These are phyloP conservation scores for Turdus rufiventris DNA, from an alignment of 2,113 vertebrate genomes.

Conservation along the genomic window DNA sequence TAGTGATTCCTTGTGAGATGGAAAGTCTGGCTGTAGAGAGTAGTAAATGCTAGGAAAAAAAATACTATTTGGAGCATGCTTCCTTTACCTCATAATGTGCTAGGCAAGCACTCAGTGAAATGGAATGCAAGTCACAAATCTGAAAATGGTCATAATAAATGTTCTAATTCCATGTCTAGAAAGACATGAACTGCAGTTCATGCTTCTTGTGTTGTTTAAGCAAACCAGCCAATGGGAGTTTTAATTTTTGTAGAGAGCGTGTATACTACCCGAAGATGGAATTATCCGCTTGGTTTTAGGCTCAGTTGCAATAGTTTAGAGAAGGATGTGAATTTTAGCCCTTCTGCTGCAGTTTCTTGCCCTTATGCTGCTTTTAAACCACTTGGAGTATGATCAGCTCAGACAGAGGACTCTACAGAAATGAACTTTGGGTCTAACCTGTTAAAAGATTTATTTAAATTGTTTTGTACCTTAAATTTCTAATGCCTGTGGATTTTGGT, in stretches of 20 bases:
- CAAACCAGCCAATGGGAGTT: neutral
- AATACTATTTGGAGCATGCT: neutral
- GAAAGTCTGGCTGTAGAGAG: neutral
- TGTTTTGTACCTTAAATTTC: neutral
- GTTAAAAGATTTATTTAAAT: neutral
- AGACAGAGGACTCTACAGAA: neutral
- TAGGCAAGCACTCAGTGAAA: neutral
- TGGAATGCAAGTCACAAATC: neutral
- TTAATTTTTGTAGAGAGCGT: neutral
- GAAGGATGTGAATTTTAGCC: neutral
- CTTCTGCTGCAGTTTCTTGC: neutral
- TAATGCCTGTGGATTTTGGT: neutral
- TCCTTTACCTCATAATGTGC: neutral
- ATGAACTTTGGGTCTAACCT: neutral
- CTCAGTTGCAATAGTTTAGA: neutral
- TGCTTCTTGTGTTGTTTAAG: neutral
- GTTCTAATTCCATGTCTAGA: neutral
- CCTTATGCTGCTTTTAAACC: neutral
- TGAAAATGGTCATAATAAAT: neutral
- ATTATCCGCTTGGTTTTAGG: neutral
- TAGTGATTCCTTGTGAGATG: neutral
- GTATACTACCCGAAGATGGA: neutral
- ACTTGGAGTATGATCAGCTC: neutral
- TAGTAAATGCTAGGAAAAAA: neutral
- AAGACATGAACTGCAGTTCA: neutral